Base-by-base conservation (phyloP, 2,888 invertebrate genomes). In the Taenaris catops region DNA sequence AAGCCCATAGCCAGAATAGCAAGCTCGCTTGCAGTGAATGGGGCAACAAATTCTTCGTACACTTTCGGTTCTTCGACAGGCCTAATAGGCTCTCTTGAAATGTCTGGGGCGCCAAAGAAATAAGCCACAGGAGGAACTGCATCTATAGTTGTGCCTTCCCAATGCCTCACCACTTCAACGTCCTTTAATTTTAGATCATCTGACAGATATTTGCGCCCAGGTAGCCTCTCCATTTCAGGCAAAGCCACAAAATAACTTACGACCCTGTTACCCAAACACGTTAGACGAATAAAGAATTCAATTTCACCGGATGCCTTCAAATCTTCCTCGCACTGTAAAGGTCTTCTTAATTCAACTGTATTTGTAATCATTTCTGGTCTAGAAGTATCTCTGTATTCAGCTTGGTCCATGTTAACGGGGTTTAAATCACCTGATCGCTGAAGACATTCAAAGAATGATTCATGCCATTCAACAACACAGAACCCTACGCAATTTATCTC, bases 1-100 rank as follows among this genome's bases (percentile, higher is more conserved):
- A 86, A 86, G 23, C 86, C 86, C 86, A 86, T 86, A 0, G 86
- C 55, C n/a, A 86, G 56, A 34, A 86, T 86, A 0, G 74, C 69
- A 3, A 86, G 49, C 45, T 86, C 86, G 32, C 76, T 78, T 1
- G 46, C 24, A 11, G 83, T 78, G 38, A 62, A 86, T 1, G 86
- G 84, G 26, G 84, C 83, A 1, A 71, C 69, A 43, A 61, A 86
- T 0, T 83, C 81, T 41, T 86, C 83, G 36, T 64, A 83, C 0
- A 69, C 24, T 9, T 49, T 58, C 0, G 55, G 57, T 25, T 76
- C 75, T 36, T 69, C 68, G 0, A 40, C 63, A 2, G 76, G 73
- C 34, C 42, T 59, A 8, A 78, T 68, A 0, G 84, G 83, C 36
- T 80, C 76, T 50, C 63, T 67, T 0, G 56, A 63, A 18, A 86